Evolutionary conservation across 2,113 vertebrate species (phyloP).

Genomic region (Xiphophorus hellerii): DNA sequence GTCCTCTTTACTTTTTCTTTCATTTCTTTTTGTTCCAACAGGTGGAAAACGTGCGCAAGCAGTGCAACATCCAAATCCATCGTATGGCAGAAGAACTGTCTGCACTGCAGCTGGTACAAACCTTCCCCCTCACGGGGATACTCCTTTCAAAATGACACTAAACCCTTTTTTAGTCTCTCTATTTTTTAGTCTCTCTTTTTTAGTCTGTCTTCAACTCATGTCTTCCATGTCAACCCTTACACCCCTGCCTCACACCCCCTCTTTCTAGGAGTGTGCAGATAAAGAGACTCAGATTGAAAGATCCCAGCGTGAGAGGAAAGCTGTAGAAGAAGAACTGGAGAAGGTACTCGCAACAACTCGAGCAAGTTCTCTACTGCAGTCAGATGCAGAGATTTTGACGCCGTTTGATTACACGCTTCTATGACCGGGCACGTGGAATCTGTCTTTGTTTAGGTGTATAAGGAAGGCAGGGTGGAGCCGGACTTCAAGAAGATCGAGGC

Average conservation of each 20-base stretch:
- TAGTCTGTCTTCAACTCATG: neutral
- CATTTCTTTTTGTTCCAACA: conserved; percentile 61
- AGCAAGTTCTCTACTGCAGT: neutral
- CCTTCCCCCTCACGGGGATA: conserved; percentile 1
- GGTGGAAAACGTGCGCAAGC: conserved; percentile 87
- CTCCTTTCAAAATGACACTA: conserved; percentile 25
- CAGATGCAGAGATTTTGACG: neutral
- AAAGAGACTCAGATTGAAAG: conserved; percentile 89
- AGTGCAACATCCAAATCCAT: conserved; percentile 86
- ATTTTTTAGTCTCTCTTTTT: conserved; percentile 7
- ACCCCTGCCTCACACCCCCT: neutral
- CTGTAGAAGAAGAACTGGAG: conserved; percentile 91
- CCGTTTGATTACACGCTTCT: neutral
- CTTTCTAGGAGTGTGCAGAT: conserved; percentile 88
- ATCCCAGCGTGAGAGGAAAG: conserved; percentile 87
- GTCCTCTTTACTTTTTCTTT: neutral
- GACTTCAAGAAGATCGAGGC: conserved; percentile 87
- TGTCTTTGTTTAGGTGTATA: conserved; percentile 80
- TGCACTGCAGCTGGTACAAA: conserved; percentile 87
- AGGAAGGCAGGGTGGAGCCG: conserved; percentile 81
- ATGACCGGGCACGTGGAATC: neutral
- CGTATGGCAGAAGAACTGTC: conserved; percentile 88
- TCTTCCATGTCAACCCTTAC: neutral
- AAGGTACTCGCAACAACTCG: conserved; percentile 79
- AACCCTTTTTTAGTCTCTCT: conserved; percentile 19